Evolutionary conservation across 1,140 invertebrate species (phyloP), one percentile per base, ranked within the genome.

Genomic region (Caerostris darwini): DNA sequence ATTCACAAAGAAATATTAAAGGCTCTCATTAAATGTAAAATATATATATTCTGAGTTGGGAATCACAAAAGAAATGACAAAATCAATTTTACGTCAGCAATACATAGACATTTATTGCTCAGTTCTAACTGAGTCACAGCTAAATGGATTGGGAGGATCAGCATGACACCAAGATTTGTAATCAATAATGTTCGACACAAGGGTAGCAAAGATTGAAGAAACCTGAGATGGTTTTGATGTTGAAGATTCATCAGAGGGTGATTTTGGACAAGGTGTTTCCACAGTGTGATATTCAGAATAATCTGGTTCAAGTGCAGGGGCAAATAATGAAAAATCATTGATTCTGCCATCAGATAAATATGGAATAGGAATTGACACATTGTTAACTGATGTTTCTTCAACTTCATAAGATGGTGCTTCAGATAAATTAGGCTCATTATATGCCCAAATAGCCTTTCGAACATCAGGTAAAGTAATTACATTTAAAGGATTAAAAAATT

Each of bases 181-280:
- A 17, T 34, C 12, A 59, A 14, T 14, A 71, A 57, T 81, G 89
- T 57, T 77, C 82, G 56, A 71, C 3, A 85, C 5, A 83, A 86
- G 64, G 17, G 77, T 19, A 50, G 61, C 3, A 58, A n/a, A 61
- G 86, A 91, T 3, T 94, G 8, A 14, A 67, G 61, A 67, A 19
- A 89, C 57, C 71, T 94, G 95, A 58, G 92, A n/a, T 54, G 95
- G 64, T 14, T 92, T 92, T 50, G 58, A 14, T 53, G 34, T 64
- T 64, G 90, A 77, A 57, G 95, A 94, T 67, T 95, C 94, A 86
- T 94, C 95, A 12, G 94, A 54, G 53, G 95, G 94, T 71, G 85
- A 90, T 57, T 95, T 93, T 50, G 95, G 94, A 94, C 95, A 95
- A 34, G 85, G 50, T 59, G 83, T 19, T 56, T 54, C 50, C 10